Conservation (phyloP, 2,113 vertebrate genomes). For the Spea bombifrons region DNA sequence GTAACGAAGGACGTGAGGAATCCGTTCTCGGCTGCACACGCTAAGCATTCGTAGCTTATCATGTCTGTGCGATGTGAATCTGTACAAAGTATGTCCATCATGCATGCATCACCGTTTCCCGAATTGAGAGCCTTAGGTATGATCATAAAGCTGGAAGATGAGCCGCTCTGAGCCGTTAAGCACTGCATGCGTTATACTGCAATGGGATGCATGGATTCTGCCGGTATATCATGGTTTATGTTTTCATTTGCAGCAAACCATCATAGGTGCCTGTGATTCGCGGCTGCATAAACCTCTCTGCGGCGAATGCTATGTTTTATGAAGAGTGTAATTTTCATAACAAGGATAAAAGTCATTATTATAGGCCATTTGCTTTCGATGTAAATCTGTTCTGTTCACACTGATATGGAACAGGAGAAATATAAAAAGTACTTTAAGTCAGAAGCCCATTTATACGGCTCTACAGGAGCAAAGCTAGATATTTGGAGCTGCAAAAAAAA, state of each 20-base stretch:
- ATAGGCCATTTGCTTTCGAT: constrained; percentile 12
- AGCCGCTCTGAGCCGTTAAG: neutral
- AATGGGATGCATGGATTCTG: neutral
- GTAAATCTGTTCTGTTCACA: constrained; percentile 28
- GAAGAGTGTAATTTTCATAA: constrained; percentile 15
- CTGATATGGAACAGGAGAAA: constrained; percentile 11
- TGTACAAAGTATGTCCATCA: too few species aligned
- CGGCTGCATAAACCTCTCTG: neutral
- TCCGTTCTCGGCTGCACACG: too few species aligned
- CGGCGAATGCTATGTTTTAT: constrained; percentile 15
- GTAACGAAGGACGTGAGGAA: too few species aligned
- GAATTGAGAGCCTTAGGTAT: neutral
- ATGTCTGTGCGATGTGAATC: too few species aligned
- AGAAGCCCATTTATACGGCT: constrained; percentile 5
- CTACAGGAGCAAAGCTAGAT: constrained; percentile 1
- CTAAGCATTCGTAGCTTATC: too few species aligned
- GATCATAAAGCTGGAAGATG: neutral
- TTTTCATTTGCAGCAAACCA: constrained; percentile 7
- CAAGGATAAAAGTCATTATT: constrained; percentile 20
- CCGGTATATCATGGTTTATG: neutral
- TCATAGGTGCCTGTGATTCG: neutral
- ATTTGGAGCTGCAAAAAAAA: neutral
- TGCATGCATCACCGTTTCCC: neutral
- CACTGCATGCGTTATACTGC: neutral
- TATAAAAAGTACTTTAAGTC: constrained; percentile 10